Conservation (phyloP, 2,888 invertebrate genomes). For the Drosophila algonquin region DNA sequence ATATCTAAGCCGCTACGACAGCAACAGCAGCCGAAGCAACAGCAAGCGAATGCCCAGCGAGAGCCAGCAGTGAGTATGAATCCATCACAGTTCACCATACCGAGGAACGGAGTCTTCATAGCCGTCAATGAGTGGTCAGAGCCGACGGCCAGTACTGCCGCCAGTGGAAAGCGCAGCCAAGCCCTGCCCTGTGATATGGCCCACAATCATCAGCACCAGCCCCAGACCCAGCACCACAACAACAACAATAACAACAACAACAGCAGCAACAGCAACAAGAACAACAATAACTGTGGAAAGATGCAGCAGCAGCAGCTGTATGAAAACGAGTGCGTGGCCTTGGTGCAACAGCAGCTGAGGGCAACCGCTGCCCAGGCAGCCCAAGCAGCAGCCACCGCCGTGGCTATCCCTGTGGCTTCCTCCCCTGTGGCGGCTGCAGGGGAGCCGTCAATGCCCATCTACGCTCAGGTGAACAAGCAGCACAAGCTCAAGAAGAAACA, state of each 20-base stretch:
- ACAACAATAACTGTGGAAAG: neutral
- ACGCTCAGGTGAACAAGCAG: constrained; percentile 84
- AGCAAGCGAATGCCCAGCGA: constrained; percentile 28
- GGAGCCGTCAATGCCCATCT: constrained; percentile 72
- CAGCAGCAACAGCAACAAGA: constrained; percentile 16
- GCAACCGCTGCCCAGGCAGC: constrained; percentile 61
- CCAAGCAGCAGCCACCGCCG: constrained; percentile 36
- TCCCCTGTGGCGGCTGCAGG: neutral
- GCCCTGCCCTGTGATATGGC: constrained; percentile 7
- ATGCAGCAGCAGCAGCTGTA: constrained; percentile 17
- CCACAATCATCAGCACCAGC: constrained; percentile 33
- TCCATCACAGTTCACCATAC: constrained; percentile 77
- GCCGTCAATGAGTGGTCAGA: constrained; percentile 87
- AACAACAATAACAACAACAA: constrained; percentile 22
- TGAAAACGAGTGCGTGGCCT: constrained; percentile 32
- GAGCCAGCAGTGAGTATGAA: constrained; percentile 35
- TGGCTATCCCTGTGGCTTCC: constrained; percentile 13
- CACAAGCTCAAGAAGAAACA: constrained; percentile 84
- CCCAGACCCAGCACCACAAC: constrained; percentile 36
- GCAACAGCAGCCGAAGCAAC: constrained; percentile 20
- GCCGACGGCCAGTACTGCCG: constrained; percentile 39
- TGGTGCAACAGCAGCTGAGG: constrained; percentile 36
- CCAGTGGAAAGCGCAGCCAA: constrained; percentile 28
- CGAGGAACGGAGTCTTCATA: constrained; percentile 86
- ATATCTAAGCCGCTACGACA: constrained; percentile 34